phyloP scores from a whole-genome alignment of 2,113 vertebrate genomes.

The Otocyon megalotis region DNA sequence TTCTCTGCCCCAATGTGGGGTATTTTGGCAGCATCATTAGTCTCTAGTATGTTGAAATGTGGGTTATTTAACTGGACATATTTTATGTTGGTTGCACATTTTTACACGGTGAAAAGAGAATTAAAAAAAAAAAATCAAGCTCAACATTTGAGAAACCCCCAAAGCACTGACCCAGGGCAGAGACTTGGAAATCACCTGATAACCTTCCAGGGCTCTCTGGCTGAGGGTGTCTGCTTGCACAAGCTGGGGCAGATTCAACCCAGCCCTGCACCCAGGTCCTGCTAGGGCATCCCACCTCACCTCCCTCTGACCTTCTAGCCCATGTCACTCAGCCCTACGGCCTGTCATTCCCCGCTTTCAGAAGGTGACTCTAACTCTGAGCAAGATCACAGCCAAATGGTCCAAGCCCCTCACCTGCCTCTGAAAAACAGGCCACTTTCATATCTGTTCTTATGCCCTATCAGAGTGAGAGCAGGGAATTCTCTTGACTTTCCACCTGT shows the following conservation, averaged over 20 bases:
- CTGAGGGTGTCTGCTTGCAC: background rate
- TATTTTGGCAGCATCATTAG: background rate
- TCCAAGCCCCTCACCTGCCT: background rate
- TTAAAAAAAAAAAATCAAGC: background rate
- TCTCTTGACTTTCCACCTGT: background rate
- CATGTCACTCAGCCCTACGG: background rate
- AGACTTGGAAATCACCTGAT: background rate
- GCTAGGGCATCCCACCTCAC: background rate
- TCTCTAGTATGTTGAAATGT: slow-evolving; percentile 31
- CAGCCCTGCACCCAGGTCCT: background rate
- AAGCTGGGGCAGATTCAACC: background rate
- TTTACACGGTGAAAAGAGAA: slow-evolving; percentile 35
- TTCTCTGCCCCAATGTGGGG: rapidly evolving
- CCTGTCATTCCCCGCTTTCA: background rate
- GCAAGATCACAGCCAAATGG: background rate
- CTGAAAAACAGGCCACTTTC: background rate
- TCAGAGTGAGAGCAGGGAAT: too few species aligned
- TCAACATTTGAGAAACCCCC: background rate
- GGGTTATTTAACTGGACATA: background rate
- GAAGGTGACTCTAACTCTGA: background rate
- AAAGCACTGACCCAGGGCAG: background rate
- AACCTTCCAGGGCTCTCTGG: background rate
- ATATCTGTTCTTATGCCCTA: background rate
- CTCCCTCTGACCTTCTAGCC: too few species aligned
- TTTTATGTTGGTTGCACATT: slow-evolving; percentile 24